phyloP scores from a whole-genome alignment of 2,888 invertebrate genomes.

The Blastobasis lacticolella region DNA sequence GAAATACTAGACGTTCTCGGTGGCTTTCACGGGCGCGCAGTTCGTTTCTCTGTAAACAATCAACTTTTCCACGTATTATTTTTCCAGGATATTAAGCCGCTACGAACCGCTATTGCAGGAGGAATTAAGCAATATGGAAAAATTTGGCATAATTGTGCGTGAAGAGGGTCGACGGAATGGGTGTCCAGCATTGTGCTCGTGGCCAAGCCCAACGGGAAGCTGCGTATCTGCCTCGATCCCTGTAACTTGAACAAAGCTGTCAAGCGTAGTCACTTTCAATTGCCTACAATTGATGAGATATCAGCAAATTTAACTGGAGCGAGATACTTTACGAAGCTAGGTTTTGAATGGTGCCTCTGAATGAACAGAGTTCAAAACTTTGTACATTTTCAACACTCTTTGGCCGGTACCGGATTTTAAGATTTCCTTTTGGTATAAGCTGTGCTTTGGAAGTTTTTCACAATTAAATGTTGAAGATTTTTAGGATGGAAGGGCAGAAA shows the following conservation, averaged over 20 bases:
- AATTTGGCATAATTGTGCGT: background rate
- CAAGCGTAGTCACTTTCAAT: slow-evolving; percentile 15
- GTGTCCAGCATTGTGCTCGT: slow-evolving; percentile 14
- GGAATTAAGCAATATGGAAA: slow-evolving; percentile 3
- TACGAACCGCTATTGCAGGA: slow-evolving; percentile 1
- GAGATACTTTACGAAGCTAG: slow-evolving; percentile 13
- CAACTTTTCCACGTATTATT: slow-evolving; percentile 16
- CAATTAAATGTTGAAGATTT: slow-evolving; percentile 4
- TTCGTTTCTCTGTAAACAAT: too few species aligned
- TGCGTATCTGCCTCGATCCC: slow-evolving; percentile 19
- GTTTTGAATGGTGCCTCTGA: slow-evolving; percentile 15
- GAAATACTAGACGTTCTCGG: slow-evolving; percentile 15
- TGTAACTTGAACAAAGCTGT: slow-evolving; percentile 17
- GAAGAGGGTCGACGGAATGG: slow-evolving; percentile 6
- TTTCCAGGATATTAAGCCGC: slow-evolving; percentile 6
- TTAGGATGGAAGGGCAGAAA: slow-evolving; percentile 5
- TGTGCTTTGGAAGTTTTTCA: slow-evolving; percentile 11
- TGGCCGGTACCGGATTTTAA: slow-evolving; percentile 8
- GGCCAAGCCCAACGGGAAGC: slow-evolving; percentile 13
- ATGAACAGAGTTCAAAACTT: slow-evolving; percentile 8
- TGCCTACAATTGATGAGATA: slow-evolving; percentile 18
- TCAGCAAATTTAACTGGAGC: slow-evolving; percentile 7
- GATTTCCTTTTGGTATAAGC: slow-evolving; percentile 10
- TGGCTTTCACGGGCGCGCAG: slow-evolving; percentile 17
- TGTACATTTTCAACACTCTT: slow-evolving; percentile 13